A percentile compares a stretch with the other conserved stretches of the same genome.
Evolutionary conservation across 2,888 invertebrate genomes (phyloP).

Genomic region (Empis stercorea): DNA sequence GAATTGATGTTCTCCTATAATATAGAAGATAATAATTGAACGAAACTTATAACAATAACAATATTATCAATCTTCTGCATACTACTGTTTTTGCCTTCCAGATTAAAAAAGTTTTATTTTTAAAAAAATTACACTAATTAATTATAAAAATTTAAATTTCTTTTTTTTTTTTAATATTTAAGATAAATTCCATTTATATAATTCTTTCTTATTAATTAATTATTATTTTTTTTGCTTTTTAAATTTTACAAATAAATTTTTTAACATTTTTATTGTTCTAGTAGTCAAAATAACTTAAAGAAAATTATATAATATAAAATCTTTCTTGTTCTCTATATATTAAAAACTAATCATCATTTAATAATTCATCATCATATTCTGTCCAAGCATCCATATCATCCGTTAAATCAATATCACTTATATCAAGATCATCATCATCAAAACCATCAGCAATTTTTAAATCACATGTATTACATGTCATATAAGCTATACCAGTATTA

Average conservation of each 20-base stretch:
- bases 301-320: too few species aligned
- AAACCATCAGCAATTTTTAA: background rate
- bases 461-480: constrained; percentile 50
- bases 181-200: too few species aligned
- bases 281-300: too few species aligned
- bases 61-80: too few species aligned
- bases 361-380: background rate
- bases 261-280: background rate
- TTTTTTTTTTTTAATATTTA: too few species aligned
- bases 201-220: too few species aligned
- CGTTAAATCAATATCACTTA: background rate
- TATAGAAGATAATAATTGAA: too few species aligned
- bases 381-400: background rate
- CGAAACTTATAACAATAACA: too few species aligned
- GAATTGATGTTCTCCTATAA: too few species aligned
- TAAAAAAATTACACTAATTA: background rate
- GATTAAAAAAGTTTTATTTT: background rate
- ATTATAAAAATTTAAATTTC: background rate
- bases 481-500: constrained; percentile 49
- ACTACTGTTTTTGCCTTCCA: too few species aligned
- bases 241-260: background rate
- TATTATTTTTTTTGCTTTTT: background rate
- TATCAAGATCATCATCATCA: background rate
- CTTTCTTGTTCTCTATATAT: too few species aligned
- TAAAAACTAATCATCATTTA: background rate